A percentile compares a stretch with the other conserved stretches of the same genome.
phyloP scores from a whole-genome alignment of 2,888 invertebrate species.

The Digitonthophagus gazella region DNA sequence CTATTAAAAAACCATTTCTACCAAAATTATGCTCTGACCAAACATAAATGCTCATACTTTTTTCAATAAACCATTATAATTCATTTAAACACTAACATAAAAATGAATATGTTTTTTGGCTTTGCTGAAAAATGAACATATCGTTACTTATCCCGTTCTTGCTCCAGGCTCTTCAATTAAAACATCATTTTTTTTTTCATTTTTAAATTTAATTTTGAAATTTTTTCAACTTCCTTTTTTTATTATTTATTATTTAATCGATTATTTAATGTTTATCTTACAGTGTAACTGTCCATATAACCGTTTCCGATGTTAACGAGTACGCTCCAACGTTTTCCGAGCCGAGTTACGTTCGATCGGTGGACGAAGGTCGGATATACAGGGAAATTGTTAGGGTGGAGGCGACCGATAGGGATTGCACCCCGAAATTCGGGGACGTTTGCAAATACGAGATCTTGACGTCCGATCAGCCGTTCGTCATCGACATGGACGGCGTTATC shows the following conservation, averaged over 20 bases:
- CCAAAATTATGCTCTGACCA: no score
- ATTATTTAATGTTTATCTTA: slow-evolving; percentile 36
- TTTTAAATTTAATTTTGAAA: neutral
- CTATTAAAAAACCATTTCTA: no score
- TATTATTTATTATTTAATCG: neutral
- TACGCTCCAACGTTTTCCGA: slow-evolving; percentile 90
- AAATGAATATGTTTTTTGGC: no score
- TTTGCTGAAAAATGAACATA: no score
- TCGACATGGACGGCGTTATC: slow-evolving; percentile 93
- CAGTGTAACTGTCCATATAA: slow-evolving; percentile 91
- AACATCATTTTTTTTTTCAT: no score
- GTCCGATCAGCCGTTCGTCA: slow-evolving; percentile 84
- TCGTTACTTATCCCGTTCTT: no score
- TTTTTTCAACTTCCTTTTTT: neutral
- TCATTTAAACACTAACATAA: no score
- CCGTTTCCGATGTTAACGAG: slow-evolving; percentile 94
- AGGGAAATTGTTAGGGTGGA: slow-evolving; percentile 88
- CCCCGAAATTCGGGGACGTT: slow-evolving; percentile 91
- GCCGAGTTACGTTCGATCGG: slow-evolving; percentile 83
- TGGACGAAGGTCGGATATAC: slow-evolving; percentile 88
- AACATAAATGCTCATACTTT: no score
- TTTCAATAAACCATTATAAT: no score
- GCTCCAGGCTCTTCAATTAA: no score
- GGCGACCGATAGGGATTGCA: slow-evolving; percentile 92
- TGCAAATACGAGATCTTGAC: slow-evolving; percentile 97